Conservation (phyloP, 2,888 invertebrate species). For the Lottia gigantea region DNA sequence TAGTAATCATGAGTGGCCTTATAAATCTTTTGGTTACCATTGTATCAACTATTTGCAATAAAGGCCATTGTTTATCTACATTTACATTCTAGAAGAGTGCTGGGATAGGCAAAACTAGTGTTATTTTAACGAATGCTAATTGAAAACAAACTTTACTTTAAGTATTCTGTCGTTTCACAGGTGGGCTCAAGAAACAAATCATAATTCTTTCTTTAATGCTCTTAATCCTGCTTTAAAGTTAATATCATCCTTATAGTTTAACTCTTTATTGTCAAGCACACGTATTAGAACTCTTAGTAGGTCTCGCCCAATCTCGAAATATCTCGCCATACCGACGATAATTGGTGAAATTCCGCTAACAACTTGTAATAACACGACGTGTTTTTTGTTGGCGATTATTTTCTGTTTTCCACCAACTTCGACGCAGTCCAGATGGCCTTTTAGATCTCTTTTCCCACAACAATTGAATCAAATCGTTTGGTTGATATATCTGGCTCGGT, state of each 20-base stretch:
- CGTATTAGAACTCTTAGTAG: slow-evolving; percentile 7
- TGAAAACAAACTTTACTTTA: slow-evolving; percentile 3
- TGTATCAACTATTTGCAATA: too few relatives aligned
- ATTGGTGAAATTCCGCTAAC: slow-evolving; percentile 7
- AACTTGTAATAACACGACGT: background rate
- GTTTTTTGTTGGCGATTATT: background rate
- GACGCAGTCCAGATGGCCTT: slow-evolving; percentile 1
- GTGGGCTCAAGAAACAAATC: background rate
- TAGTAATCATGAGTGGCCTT: too few relatives aligned
- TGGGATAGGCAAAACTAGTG: slow-evolving; percentile 4
- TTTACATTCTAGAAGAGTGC: too few relatives aligned
- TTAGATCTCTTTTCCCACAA: slow-evolving; percentile 4
- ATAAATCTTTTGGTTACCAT: too few relatives aligned
- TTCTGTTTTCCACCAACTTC: background rate
- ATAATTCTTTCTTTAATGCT: background rate
- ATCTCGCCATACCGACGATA: slow-evolving; percentile 3
- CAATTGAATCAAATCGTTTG: background rate
- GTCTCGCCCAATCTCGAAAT: slow-evolving; percentile 9
- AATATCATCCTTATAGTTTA: background rate
- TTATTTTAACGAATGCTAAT: slow-evolving; percentile 5
- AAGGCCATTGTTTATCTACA: too few relatives aligned
- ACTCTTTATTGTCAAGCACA: slow-evolving; percentile 5
- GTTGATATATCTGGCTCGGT: background rate
- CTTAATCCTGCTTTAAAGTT: slow-evolving; percentile 8
- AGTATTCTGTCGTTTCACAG: background rate